Evolutionary conservation across 2,888 invertebrate genomes (phyloP).

Genomic region (Neoascia interrupta): DNA sequence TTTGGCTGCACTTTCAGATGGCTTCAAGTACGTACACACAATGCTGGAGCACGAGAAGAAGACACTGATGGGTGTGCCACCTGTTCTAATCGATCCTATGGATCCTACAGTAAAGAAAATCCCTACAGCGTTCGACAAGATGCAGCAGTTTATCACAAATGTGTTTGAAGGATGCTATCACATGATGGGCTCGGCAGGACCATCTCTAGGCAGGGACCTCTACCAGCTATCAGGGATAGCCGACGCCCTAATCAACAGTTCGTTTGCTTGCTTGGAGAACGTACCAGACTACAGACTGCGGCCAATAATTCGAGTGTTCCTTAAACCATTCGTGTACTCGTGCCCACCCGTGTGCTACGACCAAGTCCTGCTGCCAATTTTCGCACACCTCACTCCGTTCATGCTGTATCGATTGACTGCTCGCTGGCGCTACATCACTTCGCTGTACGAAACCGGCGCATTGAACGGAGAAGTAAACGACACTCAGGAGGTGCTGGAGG

Average conservation of each 20-base stretch:
- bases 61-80: conserved; percentile 85
- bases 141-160: conserved; percentile 90
- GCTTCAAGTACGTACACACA: conserved; percentile 85
- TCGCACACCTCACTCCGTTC: conserved; percentile 88
- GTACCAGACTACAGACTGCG: conserved; percentile 93
- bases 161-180: conserved; percentile 91
- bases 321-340: conserved; percentile 91
- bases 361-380: conserved; percentile 88
- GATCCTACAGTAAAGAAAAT: conserved; percentile 80
- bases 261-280: conserved; percentile 80
- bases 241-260: conserved; percentile 85
- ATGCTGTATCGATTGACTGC: conserved; percentile 86
- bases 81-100: conserved; percentile 79
- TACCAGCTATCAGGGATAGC: conserved; percentile 89
- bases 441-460: conserved; percentile 87
- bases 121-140: conserved; percentile 85
- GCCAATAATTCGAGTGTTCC: conserved; percentile 89
- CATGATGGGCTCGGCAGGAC: conserved; percentile 88
- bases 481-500: conserved; percentile 91
- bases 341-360: conserved; percentile 91
- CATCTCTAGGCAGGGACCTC: conserved; percentile 91
- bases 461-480: conserved; percentile 87
- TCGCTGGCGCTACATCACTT: conserved; percentile 90
- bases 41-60: conserved; percentile 89
- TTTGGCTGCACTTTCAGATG: conserved; percentile 83